phyloP scores from a whole-genome alignment of 2,797 vertebrate species.

The Harpagifer antarcticus region DNA sequence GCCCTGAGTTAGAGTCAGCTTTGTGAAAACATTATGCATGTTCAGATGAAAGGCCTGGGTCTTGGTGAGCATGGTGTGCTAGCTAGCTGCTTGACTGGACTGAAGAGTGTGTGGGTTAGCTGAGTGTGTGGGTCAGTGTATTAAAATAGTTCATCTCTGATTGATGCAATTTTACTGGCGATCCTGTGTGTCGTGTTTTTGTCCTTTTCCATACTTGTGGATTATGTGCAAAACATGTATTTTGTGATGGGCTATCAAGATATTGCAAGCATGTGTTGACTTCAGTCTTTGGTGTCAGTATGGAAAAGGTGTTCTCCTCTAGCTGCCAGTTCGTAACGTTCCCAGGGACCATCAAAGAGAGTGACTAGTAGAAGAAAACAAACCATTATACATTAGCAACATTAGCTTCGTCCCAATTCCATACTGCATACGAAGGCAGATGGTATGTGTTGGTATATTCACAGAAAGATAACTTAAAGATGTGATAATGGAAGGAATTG shows the following conservation, averaged over 20 bases:
- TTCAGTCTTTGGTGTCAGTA: constrained; percentile 8
- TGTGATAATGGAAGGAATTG: background rate
- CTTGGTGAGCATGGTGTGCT: constrained; percentile 52
- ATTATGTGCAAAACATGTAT: constrained; percentile 23
- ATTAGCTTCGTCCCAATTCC: constrained; percentile 29
- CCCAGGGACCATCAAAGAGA: background rate
- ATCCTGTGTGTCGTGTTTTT: background rate
- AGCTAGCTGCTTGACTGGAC: constrained; percentile 54
- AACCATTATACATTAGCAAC: background rate
- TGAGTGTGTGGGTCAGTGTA: constrained; percentile 17
- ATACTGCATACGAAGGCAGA: background rate
- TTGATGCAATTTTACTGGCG: no score
- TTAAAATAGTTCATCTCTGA: no score
- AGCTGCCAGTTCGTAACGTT: background rate
- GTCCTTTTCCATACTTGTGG: constrained; percentile 10
- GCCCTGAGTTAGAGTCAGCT: constrained; percentile 23
- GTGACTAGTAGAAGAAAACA: constrained; percentile 3
- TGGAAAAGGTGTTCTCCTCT: background rate
- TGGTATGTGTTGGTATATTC: background rate
- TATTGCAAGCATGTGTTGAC: constrained; percentile 13
- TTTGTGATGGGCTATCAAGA: constrained; percentile 20
- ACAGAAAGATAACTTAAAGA: background rate
- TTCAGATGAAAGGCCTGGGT: constrained; percentile 60
- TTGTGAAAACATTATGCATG: constrained; percentile 66
- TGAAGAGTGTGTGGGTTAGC: constrained; percentile 28